Percentiles rank a stretch among this genome's conserved stretches.
These are phyloP conservation scores for Adelges cooleyi DNA, from an alignment of 1,140 invertebrate species.

Conservation along the genomic window DNA sequence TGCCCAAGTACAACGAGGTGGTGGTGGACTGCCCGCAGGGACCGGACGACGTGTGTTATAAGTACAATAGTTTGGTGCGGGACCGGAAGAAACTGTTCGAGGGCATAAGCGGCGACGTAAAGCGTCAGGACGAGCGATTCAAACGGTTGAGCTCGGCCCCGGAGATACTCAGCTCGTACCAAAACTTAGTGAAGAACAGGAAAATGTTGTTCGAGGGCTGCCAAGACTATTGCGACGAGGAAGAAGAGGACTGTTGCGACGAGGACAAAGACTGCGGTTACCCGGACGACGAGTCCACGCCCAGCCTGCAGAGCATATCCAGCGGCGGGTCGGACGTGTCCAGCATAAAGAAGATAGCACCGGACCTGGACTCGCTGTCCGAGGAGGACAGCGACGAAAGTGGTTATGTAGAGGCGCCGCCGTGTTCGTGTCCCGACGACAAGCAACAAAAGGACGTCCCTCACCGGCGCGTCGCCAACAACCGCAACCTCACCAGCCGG, in stretches of 20 bases:
- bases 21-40: conserved; percentile 1
- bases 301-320: conserved; percentile 35
- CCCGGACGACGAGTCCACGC: conserved; percentile 34
- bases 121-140: neutral
- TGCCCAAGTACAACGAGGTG: conserved; percentile 13
- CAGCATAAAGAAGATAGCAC: neutral
- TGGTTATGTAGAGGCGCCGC: conserved; percentile 33
- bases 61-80: conserved; percentile 30
- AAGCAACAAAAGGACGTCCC: neutral
- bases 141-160: neutral
- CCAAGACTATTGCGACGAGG: neutral
- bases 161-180: neutral
- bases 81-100: conserved; percentile 31
- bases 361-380: conserved; percentile 33
- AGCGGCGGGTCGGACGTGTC: conserved; percentile 32
- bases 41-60: conserved; percentile 13
- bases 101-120: neutral
- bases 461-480: too few relatives aligned
- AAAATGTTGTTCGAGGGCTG: conserved; percentile 30
- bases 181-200: conserved; percentile 31
- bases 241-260: neutral
- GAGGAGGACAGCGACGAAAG: conserved; percentile 35
- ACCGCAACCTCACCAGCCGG: too few relatives aligned
- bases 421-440: neutral
- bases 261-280: conserved; percentile 18